Conservation (phyloP, 2,113 vertebrate genomes). For the Accipiter cooperii region DNA sequence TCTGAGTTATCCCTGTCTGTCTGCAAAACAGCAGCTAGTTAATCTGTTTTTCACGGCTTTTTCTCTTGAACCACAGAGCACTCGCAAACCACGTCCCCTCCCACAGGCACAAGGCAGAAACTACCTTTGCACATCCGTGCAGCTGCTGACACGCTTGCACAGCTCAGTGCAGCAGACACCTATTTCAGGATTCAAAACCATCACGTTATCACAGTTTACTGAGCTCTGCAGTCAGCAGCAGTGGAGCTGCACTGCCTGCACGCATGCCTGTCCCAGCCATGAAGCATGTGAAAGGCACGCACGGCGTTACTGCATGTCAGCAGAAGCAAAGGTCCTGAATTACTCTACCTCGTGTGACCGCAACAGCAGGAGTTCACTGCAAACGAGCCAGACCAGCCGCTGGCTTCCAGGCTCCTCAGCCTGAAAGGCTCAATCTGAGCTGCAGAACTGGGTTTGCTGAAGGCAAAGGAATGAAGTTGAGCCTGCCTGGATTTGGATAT, state of each 20-base stretch:
- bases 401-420: background rate
- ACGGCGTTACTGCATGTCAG: accelerated
- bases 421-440: background rate
- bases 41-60: background rate
- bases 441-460: background rate
- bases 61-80: background rate
- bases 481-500: background rate
- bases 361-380: background rate
- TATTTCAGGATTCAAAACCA: background rate
- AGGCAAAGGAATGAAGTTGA: background rate
- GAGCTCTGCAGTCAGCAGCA: background rate
- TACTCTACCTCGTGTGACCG: background rate
- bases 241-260: background rate
- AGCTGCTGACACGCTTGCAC: background rate
- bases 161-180: background rate
- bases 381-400: background rate
- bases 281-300: background rate
- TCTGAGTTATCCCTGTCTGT: background rate
- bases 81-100: background rate
- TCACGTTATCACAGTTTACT: accelerated
- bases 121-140: background rate
- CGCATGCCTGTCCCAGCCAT: accelerated
- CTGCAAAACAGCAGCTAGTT: background rate
- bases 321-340: background rate
- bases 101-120: background rate